Conservation (phyloP, 2,888 invertebrate genomes). For the Melipona bicolor region DNA sequence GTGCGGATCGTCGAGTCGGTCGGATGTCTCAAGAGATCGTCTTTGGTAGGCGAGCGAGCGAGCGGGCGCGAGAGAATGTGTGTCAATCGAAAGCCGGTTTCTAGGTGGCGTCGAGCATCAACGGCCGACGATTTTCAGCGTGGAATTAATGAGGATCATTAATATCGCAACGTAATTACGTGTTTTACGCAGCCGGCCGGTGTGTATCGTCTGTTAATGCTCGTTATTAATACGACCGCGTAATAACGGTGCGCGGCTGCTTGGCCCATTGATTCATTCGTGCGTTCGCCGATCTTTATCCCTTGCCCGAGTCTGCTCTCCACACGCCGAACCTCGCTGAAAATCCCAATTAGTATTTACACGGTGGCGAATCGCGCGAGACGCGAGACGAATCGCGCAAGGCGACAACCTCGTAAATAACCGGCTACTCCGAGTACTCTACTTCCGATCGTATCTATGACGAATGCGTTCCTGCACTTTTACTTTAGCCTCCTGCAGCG, state of each 20-base stretch:
- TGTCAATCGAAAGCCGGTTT: constrained; percentile 69
- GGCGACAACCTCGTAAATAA: constrained; percentile 10
- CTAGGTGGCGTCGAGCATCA: constrained; percentile 54
- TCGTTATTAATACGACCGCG: constrained; percentile 42
- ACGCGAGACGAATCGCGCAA: background rate
- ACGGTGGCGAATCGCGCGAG: background rate
- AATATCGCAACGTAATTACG: constrained; percentile 51
- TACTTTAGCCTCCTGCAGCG: background rate
- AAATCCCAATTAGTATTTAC: constrained; percentile 31
- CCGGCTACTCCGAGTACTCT: too few species aligned
- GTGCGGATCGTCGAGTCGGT: constrained; percentile 2
- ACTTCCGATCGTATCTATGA: background rate
- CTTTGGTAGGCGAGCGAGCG: background rate
- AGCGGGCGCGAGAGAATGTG: constrained; percentile 49
- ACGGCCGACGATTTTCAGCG: constrained; percentile 42
- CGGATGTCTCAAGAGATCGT: background rate
- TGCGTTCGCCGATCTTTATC: constrained; percentile 1
- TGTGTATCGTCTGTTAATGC: constrained; percentile 29
- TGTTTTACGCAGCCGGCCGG: constrained; percentile 21
- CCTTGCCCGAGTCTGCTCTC: background rate
- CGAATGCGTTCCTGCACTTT: background rate
- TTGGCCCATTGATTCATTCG: constrained; percentile 31
- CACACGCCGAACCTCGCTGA: background rate
- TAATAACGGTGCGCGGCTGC: constrained; percentile 31
- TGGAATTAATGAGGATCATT: constrained; percentile 48